Percentiles rank a stretch among this genome's conserved stretches.
Conservation (phyloP, 2,797 vertebrate species). For the Hoplostethus mediterraneus region DNA sequence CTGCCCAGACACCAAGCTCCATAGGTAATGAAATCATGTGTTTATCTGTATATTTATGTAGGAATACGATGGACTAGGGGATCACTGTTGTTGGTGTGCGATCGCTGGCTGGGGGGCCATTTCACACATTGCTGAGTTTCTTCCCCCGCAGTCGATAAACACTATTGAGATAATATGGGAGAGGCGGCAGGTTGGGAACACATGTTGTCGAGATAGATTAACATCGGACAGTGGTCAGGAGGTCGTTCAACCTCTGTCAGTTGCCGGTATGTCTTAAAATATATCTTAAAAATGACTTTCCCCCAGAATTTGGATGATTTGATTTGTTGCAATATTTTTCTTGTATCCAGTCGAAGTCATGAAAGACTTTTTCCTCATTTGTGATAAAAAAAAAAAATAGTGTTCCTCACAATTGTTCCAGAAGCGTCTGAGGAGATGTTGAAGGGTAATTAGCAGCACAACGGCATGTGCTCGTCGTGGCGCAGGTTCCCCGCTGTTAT, state of each 20-base stretch:
- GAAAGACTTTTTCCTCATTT: neutral
- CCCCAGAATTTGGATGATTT: slow-evolving; percentile 1
- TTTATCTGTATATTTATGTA: slow-evolving; percentile 87
- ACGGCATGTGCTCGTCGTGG: slow-evolving; percentile 85
- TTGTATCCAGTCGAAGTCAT: neutral
- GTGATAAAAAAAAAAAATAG: slow-evolving; percentile 3
- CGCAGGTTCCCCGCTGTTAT: slow-evolving; percentile 89
- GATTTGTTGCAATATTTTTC: neutral
- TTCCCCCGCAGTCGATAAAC: slow-evolving; percentile 82
- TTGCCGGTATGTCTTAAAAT: neutral
- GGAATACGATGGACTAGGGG: slow-evolving; percentile 81
- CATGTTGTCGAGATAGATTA: slow-evolving; percentile 70
- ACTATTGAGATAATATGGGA: slow-evolving; percentile 78
- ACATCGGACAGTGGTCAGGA: slow-evolving; percentile 63
- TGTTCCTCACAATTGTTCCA: slow-evolving; percentile 24
- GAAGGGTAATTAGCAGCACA: slow-evolving; percentile 79
- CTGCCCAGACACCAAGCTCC: slow-evolving; percentile 66
- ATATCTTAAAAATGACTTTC: neutral
- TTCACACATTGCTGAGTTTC: slow-evolving; percentile 70
- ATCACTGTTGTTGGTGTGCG: slow-evolving; percentile 83
- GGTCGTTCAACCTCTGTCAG: slow-evolving; percentile 11
- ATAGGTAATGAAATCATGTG: slow-evolving; percentile 90
- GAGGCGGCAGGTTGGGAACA: slow-evolving; percentile 77
- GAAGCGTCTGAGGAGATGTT: slow-evolving; percentile 68
- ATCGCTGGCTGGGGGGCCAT: slow-evolving; percentile 79